Base-by-base conservation (phyloP, 2,888 invertebrate species). In the Acanthosepion esculentum region DNA sequence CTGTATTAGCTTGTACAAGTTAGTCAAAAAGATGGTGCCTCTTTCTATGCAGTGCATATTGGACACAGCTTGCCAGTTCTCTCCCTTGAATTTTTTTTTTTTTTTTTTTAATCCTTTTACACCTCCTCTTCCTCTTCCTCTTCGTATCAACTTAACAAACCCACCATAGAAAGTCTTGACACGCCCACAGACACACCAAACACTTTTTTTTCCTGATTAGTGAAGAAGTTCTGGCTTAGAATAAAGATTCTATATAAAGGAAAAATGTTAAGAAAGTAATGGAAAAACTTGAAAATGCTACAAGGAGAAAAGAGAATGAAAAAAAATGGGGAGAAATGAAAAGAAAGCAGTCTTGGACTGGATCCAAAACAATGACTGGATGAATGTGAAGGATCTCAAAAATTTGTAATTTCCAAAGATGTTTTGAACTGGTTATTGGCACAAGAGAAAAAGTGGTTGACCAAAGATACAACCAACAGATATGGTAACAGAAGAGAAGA, bases 301-400 rank as follows among this genome's bases (percentile, higher is more conserved):
- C 18, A n/a, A n/a, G n/a, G 15, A 33, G 10, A 78, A 78, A 59
- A 33, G 7, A 2, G 26, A 15, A 33, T 12, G 15, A n/a, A 12
- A 8, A n/a, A n/a, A 78, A 33, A 33, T n/a, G 78, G 78, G n/a
- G 78, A 78, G n/a, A 10, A 12, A n/a, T n/a, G 8, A 59, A 78
- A 78, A n/a, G n/a, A 78, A 78, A 15, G 78, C 78, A n/a, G 78
- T 78, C 78, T 78, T n/a, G n/a, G n/a, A 78, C n/a, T 78, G 78
- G 78, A n/a, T 78, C 78, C n/a, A n/a, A 78, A 33, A 15, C 78
- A 33, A 33, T 78, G 78, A 33, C n/a, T 78, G n/a, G 12, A n/a
- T 33, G 12, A 33, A 78, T n/a, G 78, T 78, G 18, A 78, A 78
- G n/a, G 78, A 78, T 78, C 78, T 78, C 78, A 78, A 78, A n/a